Evolutionary conservation across 1,140 invertebrate species (phyloP), one percentile per base, ranked within the genome.

Genomic region (Conus betulinus): DNA sequence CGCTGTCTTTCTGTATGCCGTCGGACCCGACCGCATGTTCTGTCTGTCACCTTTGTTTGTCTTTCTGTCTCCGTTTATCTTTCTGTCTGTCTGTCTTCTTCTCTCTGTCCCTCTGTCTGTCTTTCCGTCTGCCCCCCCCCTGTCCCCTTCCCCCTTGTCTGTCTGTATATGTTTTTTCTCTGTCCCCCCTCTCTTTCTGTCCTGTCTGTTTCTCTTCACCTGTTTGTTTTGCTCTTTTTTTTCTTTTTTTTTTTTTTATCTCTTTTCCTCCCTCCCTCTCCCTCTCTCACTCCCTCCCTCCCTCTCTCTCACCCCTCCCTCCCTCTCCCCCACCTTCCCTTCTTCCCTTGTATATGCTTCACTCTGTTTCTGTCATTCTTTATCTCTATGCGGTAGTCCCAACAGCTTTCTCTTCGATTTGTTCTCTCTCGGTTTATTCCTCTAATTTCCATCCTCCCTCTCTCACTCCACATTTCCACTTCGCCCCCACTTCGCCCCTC

Each of bases 181-280:
- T 89, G 17, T 57, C 25, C 84, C 25, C 52, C 52, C 20, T 39
- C 67, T 57, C 74, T 25, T 83, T 53, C 60, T 60, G 82, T 60
- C 57, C 25, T 88, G 51, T 57, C 39, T 82, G n/a, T 63, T 63
- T 39, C 51, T 89, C 15, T 79, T 78, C 25, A 17, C 83, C 74
- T 57, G 11, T 76, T 23, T 78, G 5, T 79, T 25, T 79, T 76
- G 78, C 53, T 81, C 60, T 5, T 71, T 71, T 17, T 11, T 71
- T 15, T 20, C 5, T 17, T 71, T 8, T 23, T 20, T 11, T 7
- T 71, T 71, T 5, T 71, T 71, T 5, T 11, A 13, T 23, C 23
- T 11, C 8, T 71, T 71, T 23, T 20, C 20, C 67, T 20, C 23
- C 67, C 23, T 20, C 67, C 23, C 23, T 17, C 20, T 71, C 67